Evolutionary conservation across 2,797 vertebrate genomes (phyloP), one percentile per base, ranked within the genome.

Genomic region (Austrolebias charrua): DNA sequence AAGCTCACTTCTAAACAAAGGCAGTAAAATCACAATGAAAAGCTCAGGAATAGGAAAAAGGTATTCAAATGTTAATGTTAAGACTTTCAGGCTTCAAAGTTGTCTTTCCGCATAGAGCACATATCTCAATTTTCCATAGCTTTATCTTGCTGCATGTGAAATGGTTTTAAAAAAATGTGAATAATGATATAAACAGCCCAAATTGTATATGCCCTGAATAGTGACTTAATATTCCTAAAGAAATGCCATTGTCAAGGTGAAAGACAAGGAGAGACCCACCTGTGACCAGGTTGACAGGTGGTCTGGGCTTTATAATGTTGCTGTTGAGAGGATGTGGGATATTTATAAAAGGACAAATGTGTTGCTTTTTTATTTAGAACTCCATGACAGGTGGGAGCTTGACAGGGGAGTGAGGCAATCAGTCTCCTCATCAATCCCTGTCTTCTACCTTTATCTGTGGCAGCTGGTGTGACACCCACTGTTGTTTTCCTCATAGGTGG

Each of bases 401-500:
- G 85, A 90, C 89, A 87, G 87, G 87, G 82, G 87, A 90, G 81
- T 71, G 66, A 71, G 76, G 75, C 81, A 81, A 87, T 92, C 88
- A 86, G 81, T 80, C 83, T 90, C 85, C 81, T 89, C 86, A 89
- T 93, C 89, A 92, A 91, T 91, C 86, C 75, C 78, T 85, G 80
- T 92, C 89, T 79, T 87, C 87, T 74, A 78, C 83, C 88, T 81
- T 76, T 69, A 82, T 79, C 81, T 86, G 75, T 92, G 90, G 91
- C 90, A 92, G 89, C 88, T 93, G 92, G 83, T 82, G 71, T 85
- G 84, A 83, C 86, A 86, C 86, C 89, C 69, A 86, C 81, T 79
- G 79, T 80, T 87, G 78, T 87, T 86, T 76, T 69, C 82, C 69
- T 88, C 77, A 82, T 86, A 78, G 84, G 86, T 85, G 84, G 88